Evolutionary conservation across 2,113 vertebrate species (phyloP), one percentile per base, ranked within the genome.

Genomic region (Porphyrio hochstetteri): DNA sequence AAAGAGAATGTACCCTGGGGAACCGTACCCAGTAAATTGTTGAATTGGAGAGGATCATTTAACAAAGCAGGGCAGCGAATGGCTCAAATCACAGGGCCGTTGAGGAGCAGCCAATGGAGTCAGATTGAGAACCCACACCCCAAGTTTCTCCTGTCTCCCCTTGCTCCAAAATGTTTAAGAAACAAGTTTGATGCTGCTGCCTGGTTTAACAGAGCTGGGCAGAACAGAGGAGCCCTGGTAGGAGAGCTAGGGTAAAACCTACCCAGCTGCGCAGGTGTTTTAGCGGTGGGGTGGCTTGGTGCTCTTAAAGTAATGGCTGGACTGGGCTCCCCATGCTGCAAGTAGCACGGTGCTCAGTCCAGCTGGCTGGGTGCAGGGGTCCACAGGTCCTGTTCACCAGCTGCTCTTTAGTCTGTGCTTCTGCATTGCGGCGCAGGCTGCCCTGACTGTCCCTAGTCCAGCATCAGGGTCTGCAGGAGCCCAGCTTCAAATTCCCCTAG

Each of bases 271-370:
- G 7, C 38, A 44, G 27, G 10, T 28, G 11, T 40, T 74, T 76
- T 56, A 85, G 25, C 16, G 56, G 5, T 65, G 48, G 44, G 16
- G 16, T 29, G 36, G 28, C 48, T 61, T 55, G 20, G 8, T 70
- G 33, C 23, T 60, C 56, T 35, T 57, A n/a, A 3, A 69, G 20
- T 40, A 46, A 11, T 9, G 29, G 27, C 28, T 79, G 42, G 17
- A 29, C n/a, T 28, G 46, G 17, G 15, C 10, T 86, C 16, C 52
- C 25, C 25, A 14, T 0, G 1, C 72, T 33, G 20, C 0, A 0
- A 44, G 87, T 14, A 61, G 71, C 13, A 6, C 1, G 2, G 60
- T 6, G 53, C 53, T 86, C 35, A 35, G 48, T 44, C 56, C 69
- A 40, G 40, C 40, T 48, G 55, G 8, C 10, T 21, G 63, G 7